Percentiles rank a stretch among this genome's conserved stretches.
These are phyloP conservation scores for Ellobius talpinus DNA, from an alignment of 2,113 vertebrate genomes.

Conservation along the genomic window DNA sequence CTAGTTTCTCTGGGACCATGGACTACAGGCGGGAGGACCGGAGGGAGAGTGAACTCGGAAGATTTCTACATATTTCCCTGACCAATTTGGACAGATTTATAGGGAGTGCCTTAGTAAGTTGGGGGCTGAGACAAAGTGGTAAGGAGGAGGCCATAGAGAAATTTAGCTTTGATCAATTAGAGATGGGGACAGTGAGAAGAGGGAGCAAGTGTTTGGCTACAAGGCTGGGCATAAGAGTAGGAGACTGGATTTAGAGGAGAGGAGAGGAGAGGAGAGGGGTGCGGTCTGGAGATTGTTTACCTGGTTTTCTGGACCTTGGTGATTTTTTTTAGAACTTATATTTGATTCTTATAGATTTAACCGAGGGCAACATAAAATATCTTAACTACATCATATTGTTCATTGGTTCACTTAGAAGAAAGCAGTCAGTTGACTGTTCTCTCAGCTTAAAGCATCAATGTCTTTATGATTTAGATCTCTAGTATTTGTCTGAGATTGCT, in stretches of 20 bases:
- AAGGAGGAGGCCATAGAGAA: background rate
- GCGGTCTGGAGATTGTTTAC: background rate
- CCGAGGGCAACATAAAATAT: background rate
- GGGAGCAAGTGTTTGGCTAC: background rate
- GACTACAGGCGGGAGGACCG: background rate
- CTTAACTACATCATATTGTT: background rate
- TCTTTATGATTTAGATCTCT: background rate
- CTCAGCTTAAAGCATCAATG: background rate
- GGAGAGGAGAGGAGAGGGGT: too few relatives aligned
- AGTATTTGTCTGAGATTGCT: background rate
- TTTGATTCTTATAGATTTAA: background rate
- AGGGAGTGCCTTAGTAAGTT: background rate
- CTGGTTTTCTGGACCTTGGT: background rate
- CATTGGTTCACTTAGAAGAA: background rate
- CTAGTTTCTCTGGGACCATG: too few relatives aligned
- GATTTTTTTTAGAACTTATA: background rate
- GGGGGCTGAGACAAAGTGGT: background rate
- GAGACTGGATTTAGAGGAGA: background rate
- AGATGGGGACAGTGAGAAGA: background rate
- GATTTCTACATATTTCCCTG: background rate
- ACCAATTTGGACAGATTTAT: background rate
- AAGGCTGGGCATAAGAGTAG: background rate
- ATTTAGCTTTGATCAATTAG: background rate
- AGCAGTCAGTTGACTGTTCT: background rate
- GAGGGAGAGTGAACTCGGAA: background rate